phyloP scores from a whole-genome alignment of 2,113 vertebrate genomes.

The Chloroceryle aenea region DNA sequence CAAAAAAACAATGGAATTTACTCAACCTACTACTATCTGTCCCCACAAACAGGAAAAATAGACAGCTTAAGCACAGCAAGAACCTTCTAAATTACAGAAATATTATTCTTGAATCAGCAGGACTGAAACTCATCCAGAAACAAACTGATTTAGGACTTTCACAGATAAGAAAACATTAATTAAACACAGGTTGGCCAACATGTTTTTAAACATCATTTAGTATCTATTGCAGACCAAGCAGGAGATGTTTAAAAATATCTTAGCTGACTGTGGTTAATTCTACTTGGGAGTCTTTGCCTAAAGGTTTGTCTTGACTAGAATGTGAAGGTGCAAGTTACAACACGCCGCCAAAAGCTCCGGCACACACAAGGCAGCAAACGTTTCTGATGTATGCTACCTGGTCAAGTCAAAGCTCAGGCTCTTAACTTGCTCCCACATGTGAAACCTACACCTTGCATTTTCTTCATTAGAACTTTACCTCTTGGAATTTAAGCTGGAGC shows the following conservation, averaged over 20 bases:
- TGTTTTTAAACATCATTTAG: conserved; percentile 39
- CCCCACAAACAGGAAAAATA: not conserved
- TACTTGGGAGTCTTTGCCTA: conserved; percentile 61
- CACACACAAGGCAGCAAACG: not conserved
- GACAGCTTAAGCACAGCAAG: not conserved
- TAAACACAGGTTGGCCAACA: conserved; percentile 15
- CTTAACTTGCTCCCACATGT: not conserved
- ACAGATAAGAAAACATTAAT: conserved; percentile 45
- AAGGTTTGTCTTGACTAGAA: conserved; percentile 56
- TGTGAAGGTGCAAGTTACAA: not conserved
- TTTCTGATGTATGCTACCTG: not conserved
- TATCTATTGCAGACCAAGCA: conserved; percentile 27
- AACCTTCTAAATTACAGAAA: not conserved
- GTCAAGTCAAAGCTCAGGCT: not conserved
- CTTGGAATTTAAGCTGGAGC: conserved; percentile 10
- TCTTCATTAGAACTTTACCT: not conserved
- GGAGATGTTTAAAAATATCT: conserved; percentile 67
- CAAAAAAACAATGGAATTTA: not conserved
- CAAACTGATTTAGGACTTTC: not conserved
- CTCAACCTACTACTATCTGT: not conserved
- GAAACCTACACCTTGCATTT: not conserved
- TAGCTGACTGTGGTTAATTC: conserved; percentile 56
- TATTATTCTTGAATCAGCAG: not conserved
- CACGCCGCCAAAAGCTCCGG: not conserved
- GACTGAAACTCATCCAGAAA: not conserved